phyloP scores from a whole-genome alignment of 2,113 vertebrate genomes.

The Hystrix cristata region DNA sequence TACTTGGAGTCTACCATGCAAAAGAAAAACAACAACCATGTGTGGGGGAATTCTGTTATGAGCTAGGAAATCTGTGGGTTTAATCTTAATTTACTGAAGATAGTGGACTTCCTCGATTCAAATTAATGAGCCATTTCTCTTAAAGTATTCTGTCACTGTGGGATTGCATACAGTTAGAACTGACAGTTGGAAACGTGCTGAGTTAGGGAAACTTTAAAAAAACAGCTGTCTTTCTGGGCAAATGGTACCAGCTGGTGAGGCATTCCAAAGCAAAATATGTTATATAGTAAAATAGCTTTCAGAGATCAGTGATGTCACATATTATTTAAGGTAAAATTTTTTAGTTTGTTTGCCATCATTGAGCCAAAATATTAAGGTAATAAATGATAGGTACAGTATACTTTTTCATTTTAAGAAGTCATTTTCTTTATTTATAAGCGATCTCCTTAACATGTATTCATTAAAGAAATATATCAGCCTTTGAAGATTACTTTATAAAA shows the following conservation, averaged over 20 bases:
- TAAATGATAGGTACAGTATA: neutral
- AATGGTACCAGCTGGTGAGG: constrained; percentile 76
- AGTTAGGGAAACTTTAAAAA: constrained; percentile 63
- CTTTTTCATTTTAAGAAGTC: constrained; percentile 52
- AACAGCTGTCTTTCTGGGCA: constrained; percentile 56
- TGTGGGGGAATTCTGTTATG: constrained; percentile 60
- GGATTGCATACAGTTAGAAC: constrained; percentile 60
- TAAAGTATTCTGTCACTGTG: constrained; percentile 72
- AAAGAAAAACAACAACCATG: constrained; percentile 66
- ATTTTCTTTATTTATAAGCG: constrained; percentile 46
- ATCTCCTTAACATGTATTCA: constrained; percentile 24
- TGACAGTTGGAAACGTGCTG: constrained; percentile 75
- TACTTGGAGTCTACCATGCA: constrained; percentile 51
- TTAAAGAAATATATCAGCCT: constrained; percentile 21
- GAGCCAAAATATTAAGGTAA: neutral
- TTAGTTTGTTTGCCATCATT: constrained; percentile 29
- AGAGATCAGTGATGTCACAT: constrained; percentile 40
- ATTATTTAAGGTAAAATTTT: constrained; percentile 40
- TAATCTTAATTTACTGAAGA: constrained; percentile 79
- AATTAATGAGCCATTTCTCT: constrained; percentile 76
- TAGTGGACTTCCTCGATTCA: constrained; percentile 49
- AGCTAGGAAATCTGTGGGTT: constrained; percentile 60
- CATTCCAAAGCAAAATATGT: constrained; percentile 76
- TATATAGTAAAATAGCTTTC: constrained; percentile 67
- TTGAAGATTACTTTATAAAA: constrained; percentile 53